A percentile compares a stretch with the other conserved stretches of the same genome.
Conservation (phyloP, 2,797 vertebrate species). For the Anguilla obscura region DNA sequence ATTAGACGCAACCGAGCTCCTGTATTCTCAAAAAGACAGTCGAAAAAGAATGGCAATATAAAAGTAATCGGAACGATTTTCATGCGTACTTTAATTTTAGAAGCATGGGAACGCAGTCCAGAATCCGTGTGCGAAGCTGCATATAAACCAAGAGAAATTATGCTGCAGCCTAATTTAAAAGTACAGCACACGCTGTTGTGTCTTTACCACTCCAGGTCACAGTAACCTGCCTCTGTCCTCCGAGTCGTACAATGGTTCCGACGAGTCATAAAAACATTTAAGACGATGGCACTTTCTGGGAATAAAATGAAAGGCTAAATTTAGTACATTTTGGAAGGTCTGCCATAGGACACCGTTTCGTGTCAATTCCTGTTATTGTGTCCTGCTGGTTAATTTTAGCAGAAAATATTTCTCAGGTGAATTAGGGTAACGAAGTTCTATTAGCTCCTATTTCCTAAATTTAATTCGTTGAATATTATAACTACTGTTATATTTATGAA, state of each 20-base stretch:
- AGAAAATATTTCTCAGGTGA: not conserved
- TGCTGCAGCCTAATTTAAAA: constrained; percentile 25
- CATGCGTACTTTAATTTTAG: constrained; percentile 10
- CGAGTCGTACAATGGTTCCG: not conserved
- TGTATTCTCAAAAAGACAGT: not conserved
- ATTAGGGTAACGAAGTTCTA: not conserved
- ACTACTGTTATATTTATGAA: not conserved
- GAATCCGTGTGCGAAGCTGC: constrained; percentile 19
- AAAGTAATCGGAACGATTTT: not conserved
- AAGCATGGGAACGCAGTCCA: not conserved
- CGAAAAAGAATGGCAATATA: not conserved
- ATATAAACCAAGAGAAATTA: constrained; percentile 7
- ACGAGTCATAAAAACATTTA: not conserved
- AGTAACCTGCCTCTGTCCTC: not conserved
- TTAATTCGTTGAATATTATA: not conserved
- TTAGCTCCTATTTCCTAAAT: not conserved
- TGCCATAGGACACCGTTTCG: not conserved
- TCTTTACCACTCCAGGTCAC: not conserved
- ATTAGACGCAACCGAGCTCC: not conserved
- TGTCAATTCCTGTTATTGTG: not conserved
- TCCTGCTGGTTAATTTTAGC: not conserved
- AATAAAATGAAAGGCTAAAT: not conserved
- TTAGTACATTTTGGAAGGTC: not conserved
- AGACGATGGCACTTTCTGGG: not conserved
- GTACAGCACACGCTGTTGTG: constrained; percentile 1